Evolutionary conservation across 2,797 vertebrate genomes (phyloP).

Genomic region (Tauraco hartlaubi): DNA sequence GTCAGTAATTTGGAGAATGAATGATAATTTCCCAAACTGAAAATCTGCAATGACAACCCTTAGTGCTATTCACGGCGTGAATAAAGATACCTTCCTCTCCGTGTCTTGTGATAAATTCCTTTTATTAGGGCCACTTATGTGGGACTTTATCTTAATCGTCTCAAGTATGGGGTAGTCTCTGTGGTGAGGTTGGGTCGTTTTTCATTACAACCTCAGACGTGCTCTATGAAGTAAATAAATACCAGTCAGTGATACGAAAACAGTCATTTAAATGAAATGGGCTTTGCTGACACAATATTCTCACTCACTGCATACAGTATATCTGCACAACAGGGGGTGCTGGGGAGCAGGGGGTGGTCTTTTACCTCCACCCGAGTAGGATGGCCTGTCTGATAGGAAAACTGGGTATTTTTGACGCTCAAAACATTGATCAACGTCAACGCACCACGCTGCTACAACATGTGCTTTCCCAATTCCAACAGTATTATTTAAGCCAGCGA

Average conservation of each 20-base stretch:
- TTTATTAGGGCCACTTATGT: constrained; percentile 84
- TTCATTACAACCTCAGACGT: constrained; percentile 73
- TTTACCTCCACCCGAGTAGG: background rate
- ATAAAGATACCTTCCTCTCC: constrained; percentile 82
- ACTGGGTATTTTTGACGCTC: background rate
- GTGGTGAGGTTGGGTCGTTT: constrained; percentile 71
- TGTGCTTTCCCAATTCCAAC: fast-evolving
- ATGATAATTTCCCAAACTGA: constrained; percentile 84
- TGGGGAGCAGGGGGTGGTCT: background rate
- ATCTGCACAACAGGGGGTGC: background rate
- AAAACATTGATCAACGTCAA: background rate
- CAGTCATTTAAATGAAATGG: constrained; percentile 36
- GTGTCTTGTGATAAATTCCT: constrained; percentile 85
- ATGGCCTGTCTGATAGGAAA: background rate
- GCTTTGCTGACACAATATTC: background rate
- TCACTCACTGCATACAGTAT: background rate
- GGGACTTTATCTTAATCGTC: constrained; percentile 85
- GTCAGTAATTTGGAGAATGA: constrained; percentile 85
- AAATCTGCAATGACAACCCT: constrained; percentile 80
- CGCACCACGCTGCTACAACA: background rate
- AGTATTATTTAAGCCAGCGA: background rate
- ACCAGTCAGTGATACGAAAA: constrained; percentile 37
- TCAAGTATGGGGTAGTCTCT: constrained; percentile 77
- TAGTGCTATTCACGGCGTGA: constrained; percentile 78
- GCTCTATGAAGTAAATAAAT: constrained; percentile 77